phyloP scores from a whole-genome alignment of 2,113 vertebrate species.

The Elachura formosa region DNA sequence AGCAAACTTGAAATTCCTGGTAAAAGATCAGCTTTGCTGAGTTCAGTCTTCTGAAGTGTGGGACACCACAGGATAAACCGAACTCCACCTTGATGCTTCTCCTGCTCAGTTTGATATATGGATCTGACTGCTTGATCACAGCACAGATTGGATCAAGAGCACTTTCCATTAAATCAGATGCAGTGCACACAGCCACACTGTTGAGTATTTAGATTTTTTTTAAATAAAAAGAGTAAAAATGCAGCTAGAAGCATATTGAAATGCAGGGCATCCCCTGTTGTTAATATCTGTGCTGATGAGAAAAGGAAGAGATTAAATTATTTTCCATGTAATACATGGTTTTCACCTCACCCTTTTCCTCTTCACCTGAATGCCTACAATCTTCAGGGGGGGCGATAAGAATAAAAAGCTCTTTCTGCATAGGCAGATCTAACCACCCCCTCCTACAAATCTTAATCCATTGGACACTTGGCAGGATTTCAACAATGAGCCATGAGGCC shows the following conservation, averaged over 20 bases:
- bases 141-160: neutral
- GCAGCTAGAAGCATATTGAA: neutral
- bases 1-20: neutral
- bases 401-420: neutral
- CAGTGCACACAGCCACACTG: neutral
- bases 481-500: constrained; percentile 29
- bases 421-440: neutral
- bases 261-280: neutral
- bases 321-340: neutral
- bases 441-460: constrained; percentile 40
- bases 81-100: neutral
- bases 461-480: constrained; percentile 40
- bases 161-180: neutral
- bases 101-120: neutral
- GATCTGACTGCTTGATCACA: neutral
- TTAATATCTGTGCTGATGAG: neutral
- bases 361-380: neutral
- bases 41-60: neutral
- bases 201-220: neutral
- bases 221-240: neutral
- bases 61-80: neutral
- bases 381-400: neutral
- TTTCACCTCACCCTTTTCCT: neutral
- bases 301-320: neutral
- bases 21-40: neutral